Base-by-base conservation (phyloP, 2,888 invertebrate genomes). In the Drosophila lutescens region DNA sequence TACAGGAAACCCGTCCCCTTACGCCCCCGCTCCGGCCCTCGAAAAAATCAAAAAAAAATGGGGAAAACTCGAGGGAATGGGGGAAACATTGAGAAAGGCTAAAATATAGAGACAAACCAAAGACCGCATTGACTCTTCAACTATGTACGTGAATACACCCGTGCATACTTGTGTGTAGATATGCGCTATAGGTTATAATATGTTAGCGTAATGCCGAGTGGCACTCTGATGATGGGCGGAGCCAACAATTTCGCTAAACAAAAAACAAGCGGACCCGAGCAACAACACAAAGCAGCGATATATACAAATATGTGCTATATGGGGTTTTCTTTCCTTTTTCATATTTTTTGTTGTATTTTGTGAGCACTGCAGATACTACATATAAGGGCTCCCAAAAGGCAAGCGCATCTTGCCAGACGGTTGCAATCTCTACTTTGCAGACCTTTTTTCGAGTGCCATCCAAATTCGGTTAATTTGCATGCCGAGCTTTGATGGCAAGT, bases 221-320 rank as follows among this genome's bases (percentile, higher is more conserved):
- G 78, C 84, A 78, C 84, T 71, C 78, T 89, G 89, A 89, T 89
- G 86, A 88, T 85, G 90, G 88, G 88, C 88, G 88, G 88, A 88
- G 88, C 88, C 86, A 88, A 89, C 77, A 81, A 85, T 70, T 85
- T 88, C 58, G 73, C 89, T 86, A 88, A 85, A 86, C 89, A 88
- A 88, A 88, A 86, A 83, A 55, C 67, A 55, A 46, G 55, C 60
- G 54, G 36, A n/a, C 74, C 84, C 62, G 57, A 66, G 70, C 68
- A 78, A 77, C 73, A 80, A 82, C 80, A 79, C 74, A 81, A 84
- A 73, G 71, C 71, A 3, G 12, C 43, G 53, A 32, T 61, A 26
- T 36, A 17, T 53, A 23, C n/a, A 12, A 56, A 49, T 43, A 36
- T 59, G 38, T 72, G 26, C 36, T 43, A 47, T 63, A 41, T 54